Conservation (phyloP, 1,140 invertebrate genomes). For the Heliconius himera region DNA sequence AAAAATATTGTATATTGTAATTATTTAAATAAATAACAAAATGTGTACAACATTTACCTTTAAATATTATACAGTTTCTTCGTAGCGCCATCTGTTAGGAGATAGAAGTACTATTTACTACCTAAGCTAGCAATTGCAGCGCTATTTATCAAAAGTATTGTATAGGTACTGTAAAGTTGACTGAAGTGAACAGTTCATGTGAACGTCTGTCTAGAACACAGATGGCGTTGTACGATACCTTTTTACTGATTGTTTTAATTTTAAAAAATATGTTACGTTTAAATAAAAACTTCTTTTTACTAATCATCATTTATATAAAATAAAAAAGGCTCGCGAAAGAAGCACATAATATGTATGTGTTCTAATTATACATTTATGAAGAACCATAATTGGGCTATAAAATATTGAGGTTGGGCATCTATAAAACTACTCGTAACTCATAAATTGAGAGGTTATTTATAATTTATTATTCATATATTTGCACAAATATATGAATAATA, state of each 20-base stretch:
- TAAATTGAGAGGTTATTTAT: background rate
- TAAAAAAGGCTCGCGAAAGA: background rate
- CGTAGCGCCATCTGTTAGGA: background rate
- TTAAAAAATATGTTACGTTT: no score
- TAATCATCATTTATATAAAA: background rate
- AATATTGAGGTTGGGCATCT: conserved; percentile 6
- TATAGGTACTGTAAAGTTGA: background rate
- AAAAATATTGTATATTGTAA: background rate
- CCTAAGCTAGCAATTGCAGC: background rate
- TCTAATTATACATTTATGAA: background rate
- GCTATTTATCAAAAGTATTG: background rate
- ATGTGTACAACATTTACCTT: background rate
- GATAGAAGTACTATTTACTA: background rate
- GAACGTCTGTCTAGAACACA: background rate
- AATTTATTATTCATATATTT: background rate
- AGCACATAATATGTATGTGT: background rate
- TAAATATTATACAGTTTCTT: background rate
- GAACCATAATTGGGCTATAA: background rate
- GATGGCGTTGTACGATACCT: background rate
- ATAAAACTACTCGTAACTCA: background rate
- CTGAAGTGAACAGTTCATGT: background rate
- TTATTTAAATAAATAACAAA: background rate
- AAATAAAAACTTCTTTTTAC: no score
- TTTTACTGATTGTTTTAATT: no score
- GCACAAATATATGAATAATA: background rate